Evolutionary conservation across 2,888 invertebrate species (phyloP).

Genomic region (Latheticus oryzae): DNA sequence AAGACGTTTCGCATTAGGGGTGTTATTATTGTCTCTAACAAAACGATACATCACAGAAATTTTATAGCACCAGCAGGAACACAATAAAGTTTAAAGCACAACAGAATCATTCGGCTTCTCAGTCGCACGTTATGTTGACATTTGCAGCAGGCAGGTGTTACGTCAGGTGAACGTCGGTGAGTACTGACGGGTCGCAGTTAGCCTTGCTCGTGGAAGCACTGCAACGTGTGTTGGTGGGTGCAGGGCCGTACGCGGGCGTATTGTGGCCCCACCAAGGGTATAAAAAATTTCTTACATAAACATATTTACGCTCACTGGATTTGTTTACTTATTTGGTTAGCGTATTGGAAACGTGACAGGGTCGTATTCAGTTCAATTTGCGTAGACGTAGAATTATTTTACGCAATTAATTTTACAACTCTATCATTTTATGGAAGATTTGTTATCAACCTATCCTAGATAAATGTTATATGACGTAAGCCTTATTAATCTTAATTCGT

Average conservation of each 20-base stretch:
- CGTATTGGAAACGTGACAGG: slow-evolving; percentile 2
- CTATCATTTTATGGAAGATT: too few species aligned
- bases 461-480: too few species aligned
- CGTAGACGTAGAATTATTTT: slow-evolving; percentile 2
- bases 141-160: slow-evolving; percentile 58
- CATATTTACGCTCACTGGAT: slow-evolving; percentile 5
- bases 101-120: slow-evolving; percentile 9
- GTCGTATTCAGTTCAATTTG: slow-evolving; percentile 1
- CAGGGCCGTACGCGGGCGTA: slow-evolving; percentile 59
- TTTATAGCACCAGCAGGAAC: slow-evolving; percentile 23
- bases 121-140: slow-evolving; percentile 29
- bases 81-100: background rate
- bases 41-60: slow-evolving; percentile 81
- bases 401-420: slow-evolving; percentile 8
- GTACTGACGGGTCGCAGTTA: slow-evolving; percentile 57
- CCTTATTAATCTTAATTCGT: too few species aligned
- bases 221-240: slow-evolving; percentile 52
- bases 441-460: too few species aligned
- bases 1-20: slow-evolving; percentile 71
- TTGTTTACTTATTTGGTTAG: slow-evolving; percentile 31
- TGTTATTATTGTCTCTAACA: slow-evolving; percentile 74
- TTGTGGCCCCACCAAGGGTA: slow-evolving; percentile 38
- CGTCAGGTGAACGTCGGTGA: slow-evolving; percentile 63
- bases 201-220: slow-evolving; percentile 54
- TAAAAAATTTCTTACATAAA: slow-evolving; percentile 4